phyloP scores from a whole-genome alignment of 1,140 invertebrate species.

The Apis dorsata region DNA sequence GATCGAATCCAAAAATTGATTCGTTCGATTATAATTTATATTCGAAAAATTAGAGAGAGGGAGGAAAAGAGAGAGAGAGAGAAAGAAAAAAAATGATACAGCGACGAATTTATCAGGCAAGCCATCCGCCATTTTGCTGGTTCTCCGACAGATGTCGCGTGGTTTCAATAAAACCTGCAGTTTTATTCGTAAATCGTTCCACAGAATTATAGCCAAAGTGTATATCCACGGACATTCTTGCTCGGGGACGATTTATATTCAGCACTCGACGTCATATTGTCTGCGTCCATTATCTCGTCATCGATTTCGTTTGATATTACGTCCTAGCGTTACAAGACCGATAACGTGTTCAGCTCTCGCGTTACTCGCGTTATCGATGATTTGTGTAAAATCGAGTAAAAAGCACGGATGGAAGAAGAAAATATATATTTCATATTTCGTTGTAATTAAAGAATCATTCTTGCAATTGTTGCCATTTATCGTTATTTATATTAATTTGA shows the following conservation, averaged over 20 bases:
- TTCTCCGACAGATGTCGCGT: slow-evolving; percentile 48
- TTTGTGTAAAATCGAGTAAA: not conserved
- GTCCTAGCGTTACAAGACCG: slow-evolving; percentile 39
- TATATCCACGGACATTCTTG: not conserved
- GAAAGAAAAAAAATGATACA: not conserved
- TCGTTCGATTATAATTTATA: not conserved
- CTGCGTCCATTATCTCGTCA: slow-evolving; percentile 44
- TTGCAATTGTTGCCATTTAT: not conserved
- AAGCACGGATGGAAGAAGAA: too few species aligned
- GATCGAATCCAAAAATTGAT: not conserved
- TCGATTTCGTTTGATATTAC: slow-evolving; percentile 49
- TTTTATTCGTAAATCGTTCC: slow-evolving; percentile 3
- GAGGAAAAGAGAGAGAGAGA: not conserved
- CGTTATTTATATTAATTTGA: not conserved
- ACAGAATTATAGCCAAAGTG: slow-evolving; percentile 11
- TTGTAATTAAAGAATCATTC: not conserved
- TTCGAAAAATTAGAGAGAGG: not conserved
- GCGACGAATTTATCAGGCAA: slow-evolving; percentile 43
- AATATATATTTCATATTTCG: not conserved
- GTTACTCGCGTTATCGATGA: slow-evolving; percentile 27
- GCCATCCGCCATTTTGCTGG: not conserved
- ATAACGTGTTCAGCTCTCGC: slow-evolving; percentile 12
- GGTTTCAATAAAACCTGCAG: slow-evolving; percentile 16
- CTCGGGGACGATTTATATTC: slow-evolving; percentile 37
- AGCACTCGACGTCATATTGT: slow-evolving; percentile 30